phyloP scores from a whole-genome alignment of 1,140 invertebrate species.

The Diprion similis region DNA sequence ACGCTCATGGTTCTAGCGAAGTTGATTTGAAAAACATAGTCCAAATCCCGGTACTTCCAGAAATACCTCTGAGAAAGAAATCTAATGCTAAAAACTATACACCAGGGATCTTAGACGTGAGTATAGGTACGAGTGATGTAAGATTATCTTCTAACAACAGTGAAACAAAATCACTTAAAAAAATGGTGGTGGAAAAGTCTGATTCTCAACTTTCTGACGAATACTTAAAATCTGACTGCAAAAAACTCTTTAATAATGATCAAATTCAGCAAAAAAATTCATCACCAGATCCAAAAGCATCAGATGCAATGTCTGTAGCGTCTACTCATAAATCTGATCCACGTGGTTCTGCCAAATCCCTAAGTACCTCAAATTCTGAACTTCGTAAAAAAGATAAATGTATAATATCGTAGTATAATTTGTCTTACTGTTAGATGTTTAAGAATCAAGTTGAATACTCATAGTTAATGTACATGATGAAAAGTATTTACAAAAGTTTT shows the following conservation, averaged over 20 bases:
- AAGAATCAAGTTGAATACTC: neutral
- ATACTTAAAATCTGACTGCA: too few relatives aligned
- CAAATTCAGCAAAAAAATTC: neutral
- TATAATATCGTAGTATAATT: constrained; percentile 46
- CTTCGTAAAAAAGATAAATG: constrained; percentile 54
- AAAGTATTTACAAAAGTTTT: constrained; percentile 18
- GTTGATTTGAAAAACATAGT: neutral
- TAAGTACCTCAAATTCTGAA: constrained; percentile 30
- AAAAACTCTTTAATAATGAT: neutral
- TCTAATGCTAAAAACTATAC: constrained; percentile 17
- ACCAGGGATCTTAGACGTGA: constrained; percentile 10
- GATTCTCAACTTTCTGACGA: constrained; percentile 8
- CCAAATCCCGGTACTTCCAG: constrained; percentile 15
- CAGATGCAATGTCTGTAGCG: constrained; percentile 17
- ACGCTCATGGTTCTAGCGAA: constrained; percentile 18
- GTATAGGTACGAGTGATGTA: neutral
- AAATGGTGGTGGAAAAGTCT: constrained; percentile 9
- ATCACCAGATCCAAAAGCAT: constrained; percentile 20
- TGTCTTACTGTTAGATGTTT: neutral
- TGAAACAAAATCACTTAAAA: neutral
- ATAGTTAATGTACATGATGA: neutral
- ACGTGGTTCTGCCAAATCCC: constrained; percentile 37
- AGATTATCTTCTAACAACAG: neutral
- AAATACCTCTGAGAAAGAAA: constrained; percentile 32
- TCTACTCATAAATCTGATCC: constrained; percentile 27